These are phyloP conservation scores for Dipus sagitta DNA, from an alignment of 2,797 vertebrate genomes.

Conservation along the genomic window DNA sequence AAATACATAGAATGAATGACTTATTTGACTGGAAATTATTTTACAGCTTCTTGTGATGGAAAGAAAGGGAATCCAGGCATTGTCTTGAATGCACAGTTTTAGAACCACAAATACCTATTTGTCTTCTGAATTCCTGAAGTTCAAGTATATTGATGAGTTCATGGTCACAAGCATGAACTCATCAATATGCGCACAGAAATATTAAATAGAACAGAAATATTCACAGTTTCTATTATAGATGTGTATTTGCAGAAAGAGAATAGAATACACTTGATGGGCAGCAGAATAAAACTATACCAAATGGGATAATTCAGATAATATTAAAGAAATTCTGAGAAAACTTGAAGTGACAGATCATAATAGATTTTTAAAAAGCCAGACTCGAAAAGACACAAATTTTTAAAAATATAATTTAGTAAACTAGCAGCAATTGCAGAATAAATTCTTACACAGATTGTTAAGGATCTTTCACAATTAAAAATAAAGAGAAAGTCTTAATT, in stretches of 20 bases:
- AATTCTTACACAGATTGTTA: neutral
- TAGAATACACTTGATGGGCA: neutral
- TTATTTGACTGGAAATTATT: constrained; percentile 52
- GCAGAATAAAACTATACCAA: neutral
- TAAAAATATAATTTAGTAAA: neutral
- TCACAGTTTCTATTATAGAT: neutral
- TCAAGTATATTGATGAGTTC: neutral
- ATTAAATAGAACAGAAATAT: neutral
- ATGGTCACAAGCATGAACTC: neutral
- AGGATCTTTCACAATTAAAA: neutral
- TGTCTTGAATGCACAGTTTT: constrained; percentile 46
- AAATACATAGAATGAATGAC: constrained; percentile 45
- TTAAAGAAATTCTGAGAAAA: neutral
- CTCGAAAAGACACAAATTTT: neutral
- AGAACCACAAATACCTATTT: neutral
- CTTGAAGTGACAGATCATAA: neutral
- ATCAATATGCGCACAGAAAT: neutral
- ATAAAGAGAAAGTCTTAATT: neutral
- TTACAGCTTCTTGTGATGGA: constrained; percentile 54
- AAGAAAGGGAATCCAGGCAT: constrained; percentile 30
- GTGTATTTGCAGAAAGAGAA: constrained; percentile 18
- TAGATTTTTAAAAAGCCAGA: neutral
- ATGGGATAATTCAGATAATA: neutral
- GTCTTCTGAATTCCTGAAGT: neutral
- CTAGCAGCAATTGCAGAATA: neutral